Evolutionary conservation across 2,797 vertebrate genomes (phyloP).

Genomic region (Sebastiscus albofasciatus): DNA sequence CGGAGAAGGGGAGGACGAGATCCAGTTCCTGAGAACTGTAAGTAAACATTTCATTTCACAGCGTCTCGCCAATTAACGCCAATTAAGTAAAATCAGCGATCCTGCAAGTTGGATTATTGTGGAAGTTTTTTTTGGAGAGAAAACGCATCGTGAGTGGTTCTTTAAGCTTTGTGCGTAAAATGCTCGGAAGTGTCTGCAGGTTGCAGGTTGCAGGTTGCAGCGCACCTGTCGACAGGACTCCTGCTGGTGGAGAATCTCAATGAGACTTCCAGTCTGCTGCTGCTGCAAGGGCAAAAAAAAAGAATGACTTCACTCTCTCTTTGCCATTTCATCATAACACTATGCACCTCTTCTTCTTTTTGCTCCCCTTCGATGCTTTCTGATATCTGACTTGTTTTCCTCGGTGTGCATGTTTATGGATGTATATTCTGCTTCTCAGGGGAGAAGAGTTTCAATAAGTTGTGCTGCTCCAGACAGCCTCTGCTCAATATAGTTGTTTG

Average conservation of each 20-base stretch:
- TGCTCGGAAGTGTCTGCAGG: slow-evolving; percentile 53
- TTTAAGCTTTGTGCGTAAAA: slow-evolving; percentile 5
- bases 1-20: slow-evolving; percentile 97
- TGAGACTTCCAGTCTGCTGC: slow-evolving; percentile 62
- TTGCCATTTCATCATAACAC: slow-evolving; percentile 12
- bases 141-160: neutral
- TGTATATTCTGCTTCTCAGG: neutral
- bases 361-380: neutral
- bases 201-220: slow-evolving; percentile 30
- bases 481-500: slow-evolving; percentile 74
- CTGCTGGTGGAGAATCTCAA: slow-evolving; percentile 50
- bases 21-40: slow-evolving; percentile 98
- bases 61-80: slow-evolving; percentile 41
- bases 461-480: slow-evolving; percentile 52
- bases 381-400: neutral
- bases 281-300: slow-evolving; percentile 60
- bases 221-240: slow-evolving; percentile 76
- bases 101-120: slow-evolving; percentile 10
- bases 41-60: slow-evolving; percentile 79
- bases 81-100: slow-evolving; percentile 10
- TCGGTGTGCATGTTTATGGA: slow-evolving; percentile 33
- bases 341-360: neutral
- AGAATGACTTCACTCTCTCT: slow-evolving; percentile 6
- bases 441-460: slow-evolving; percentile 63
- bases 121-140: slow-evolving; percentile 33